Evolutionary conservation across 1,140 invertebrate genomes (phyloP).

Genomic region (Asbolus verrucosus): DNA sequence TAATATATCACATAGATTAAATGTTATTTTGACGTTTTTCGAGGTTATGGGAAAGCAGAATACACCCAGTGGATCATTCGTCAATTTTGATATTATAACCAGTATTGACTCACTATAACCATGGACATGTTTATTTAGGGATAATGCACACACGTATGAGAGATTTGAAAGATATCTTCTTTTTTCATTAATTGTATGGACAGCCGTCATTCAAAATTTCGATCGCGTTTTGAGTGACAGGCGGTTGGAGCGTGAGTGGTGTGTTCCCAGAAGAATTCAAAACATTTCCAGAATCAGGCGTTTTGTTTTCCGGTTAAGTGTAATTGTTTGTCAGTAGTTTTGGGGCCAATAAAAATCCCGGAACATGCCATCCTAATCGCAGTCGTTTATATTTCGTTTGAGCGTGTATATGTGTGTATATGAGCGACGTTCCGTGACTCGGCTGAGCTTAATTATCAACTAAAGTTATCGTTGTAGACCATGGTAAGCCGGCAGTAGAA

Average conservation of each 20-base stretch:
- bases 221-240: conserved; percentile 18
- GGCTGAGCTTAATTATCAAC: conserved; percentile 33
- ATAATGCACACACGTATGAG: too few species aligned
- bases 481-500: conserved; percentile 35
- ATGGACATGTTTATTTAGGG: too few species aligned
- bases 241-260: neutral
- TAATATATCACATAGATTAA: conserved; percentile 1
- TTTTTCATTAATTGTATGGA: neutral
- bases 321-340: conserved; percentile 35
- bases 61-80: too few species aligned
- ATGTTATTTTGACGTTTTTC: too few species aligned
- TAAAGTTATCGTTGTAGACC: conserved; percentile 30
- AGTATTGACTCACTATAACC: too few species aligned
- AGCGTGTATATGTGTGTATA: too few species aligned
- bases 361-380: conserved; percentile 1
- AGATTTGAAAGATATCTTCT: too few species aligned
- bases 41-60: neutral
- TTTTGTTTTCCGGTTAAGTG: conserved; percentile 12
- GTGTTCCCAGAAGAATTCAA: conserved; percentile 3
- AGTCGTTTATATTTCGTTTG: neutral
- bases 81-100: too few species aligned
- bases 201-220: neutral
- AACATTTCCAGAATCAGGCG: conserved; percentile 2
- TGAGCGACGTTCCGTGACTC: conserved; percentile 8
- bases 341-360: conserved; percentile 1